Conservation (phyloP, 2,888 invertebrate species). For the Gryllus longicercus region DNA sequence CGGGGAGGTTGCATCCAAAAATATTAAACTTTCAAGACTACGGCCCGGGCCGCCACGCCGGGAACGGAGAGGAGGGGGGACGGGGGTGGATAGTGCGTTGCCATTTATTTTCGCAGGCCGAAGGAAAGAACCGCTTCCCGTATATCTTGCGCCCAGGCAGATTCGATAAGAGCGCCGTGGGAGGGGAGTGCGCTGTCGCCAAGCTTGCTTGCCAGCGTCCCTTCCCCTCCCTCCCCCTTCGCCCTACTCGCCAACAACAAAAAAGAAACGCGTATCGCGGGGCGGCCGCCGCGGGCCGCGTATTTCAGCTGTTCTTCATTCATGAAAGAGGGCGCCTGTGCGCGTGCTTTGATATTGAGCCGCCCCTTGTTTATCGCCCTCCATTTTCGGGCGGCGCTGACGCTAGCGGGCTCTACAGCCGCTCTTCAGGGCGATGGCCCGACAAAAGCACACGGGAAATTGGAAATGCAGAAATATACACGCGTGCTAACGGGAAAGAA, state of each 20-base stretch:
- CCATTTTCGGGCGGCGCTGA: too few relatives aligned
- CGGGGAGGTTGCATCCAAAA: too few relatives aligned
- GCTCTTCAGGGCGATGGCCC: too few relatives aligned
- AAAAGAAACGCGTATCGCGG: background rate
- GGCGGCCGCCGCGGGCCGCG: background rate
- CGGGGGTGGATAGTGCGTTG: background rate
- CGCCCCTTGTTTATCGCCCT: background rate
- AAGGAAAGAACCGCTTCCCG: background rate
- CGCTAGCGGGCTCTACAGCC: too few relatives aligned
- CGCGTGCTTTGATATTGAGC: background rate
- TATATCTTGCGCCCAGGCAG: constrained; percentile 4
- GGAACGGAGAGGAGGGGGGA: too few relatives aligned
- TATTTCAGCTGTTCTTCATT: constrained; percentile 5
- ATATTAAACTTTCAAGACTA: too few relatives aligned
- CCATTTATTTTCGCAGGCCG: background rate
- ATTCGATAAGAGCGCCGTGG: background rate
- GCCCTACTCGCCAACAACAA: background rate
- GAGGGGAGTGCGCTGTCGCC: background rate
- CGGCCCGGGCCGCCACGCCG: too few relatives aligned
- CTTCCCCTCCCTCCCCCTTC: background rate
- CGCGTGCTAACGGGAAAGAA: too few relatives aligned
- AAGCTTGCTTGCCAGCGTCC: background rate
- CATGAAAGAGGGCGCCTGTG: background rate
- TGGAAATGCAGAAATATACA: too few relatives aligned
- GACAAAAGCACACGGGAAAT: too few relatives aligned